Conservation (phyloP, 2,113 vertebrate genomes). For the Speoplatyrhinus poulsoni region DNA sequence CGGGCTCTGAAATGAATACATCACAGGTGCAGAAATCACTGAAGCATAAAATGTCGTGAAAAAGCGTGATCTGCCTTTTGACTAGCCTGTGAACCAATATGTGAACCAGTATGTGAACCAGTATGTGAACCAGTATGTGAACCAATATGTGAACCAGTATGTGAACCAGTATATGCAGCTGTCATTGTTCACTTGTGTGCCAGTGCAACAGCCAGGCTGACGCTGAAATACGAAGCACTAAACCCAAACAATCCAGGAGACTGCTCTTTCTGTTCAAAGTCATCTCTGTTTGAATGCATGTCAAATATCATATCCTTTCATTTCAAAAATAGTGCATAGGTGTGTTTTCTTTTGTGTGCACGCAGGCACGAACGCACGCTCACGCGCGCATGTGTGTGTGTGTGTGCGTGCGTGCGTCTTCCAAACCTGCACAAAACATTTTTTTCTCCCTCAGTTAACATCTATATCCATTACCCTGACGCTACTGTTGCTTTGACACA, state of each 20-base stretch:
- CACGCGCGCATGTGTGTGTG: no score
- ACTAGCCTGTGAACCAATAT: slow-evolving; percentile 49
- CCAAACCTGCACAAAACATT: slow-evolving; percentile 4
- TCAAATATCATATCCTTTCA: not conserved
- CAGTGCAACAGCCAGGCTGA: not conserved
- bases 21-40: slow-evolving; percentile 53
- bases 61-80: slow-evolving; percentile 50
- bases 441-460: slow-evolving; percentile 24
- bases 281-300: not conserved
- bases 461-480: slow-evolving; percentile 29
- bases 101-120: not conserved
- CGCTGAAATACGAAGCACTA: slow-evolving; percentile 51
- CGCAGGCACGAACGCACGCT: no score
- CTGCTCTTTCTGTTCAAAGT: not conserved
- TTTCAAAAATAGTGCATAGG: not conserved
- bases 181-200: slow-evolving; percentile 34
- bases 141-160: slow-evolving; percentile 24
- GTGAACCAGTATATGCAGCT: slow-evolving; percentile 42
- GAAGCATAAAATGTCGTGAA: slow-evolving; percentile 59
- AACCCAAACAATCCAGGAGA: slow-evolving; percentile 13
- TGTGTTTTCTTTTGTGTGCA: no score
- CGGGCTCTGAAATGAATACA: slow-evolving; percentile 48
- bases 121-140: slow-evolving; percentile 38
- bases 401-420: not conserved
- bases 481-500: slow-evolving; percentile 22